Evolutionary conservation across 37 sponge, comb jelly and placozoan species (phyloP).

Genomic region (Axinella damicornis): DNA sequence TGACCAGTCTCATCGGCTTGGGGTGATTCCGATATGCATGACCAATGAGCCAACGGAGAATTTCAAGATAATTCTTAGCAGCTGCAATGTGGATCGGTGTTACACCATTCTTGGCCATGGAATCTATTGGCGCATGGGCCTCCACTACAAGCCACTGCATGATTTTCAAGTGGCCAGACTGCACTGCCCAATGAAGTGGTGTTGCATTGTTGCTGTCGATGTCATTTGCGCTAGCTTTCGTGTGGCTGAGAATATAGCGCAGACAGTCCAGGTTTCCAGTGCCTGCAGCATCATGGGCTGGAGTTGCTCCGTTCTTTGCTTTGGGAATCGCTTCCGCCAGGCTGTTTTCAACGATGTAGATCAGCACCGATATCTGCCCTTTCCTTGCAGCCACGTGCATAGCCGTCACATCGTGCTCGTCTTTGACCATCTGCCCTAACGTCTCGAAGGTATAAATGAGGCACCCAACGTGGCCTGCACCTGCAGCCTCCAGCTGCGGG

Average conservation of each 20-base stretch:
- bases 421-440: conserved; percentile 64
- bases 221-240: conserved; percentile 76
- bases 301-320: conserved; percentile 90
- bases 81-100: conserved; percentile 90
- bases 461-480: conserved; percentile 88
- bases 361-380: conserved; percentile 76
- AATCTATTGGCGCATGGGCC: conserved; percentile 75
- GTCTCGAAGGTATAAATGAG: conserved; percentile 84
- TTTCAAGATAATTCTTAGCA: conserved; percentile 76
- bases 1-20: conserved; percentile 65
- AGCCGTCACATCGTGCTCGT: conserved; percentile 88
- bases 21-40: conserved; percentile 53
- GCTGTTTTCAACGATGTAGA: conserved; percentile 79
- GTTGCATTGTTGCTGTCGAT: conserved; percentile 80
- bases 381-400: conserved; percentile 92
- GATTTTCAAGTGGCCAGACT: conserved; percentile 76
- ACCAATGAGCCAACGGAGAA: conserved; percentile 69
- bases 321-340: conserved; percentile 54
- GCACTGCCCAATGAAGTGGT: conserved; percentile 95
- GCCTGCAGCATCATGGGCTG: conserved; percentile 96
- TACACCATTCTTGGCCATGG: conserved; percentile 69
- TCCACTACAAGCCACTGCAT: conserved; percentile 82
- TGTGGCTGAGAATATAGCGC: conserved; percentile 80
- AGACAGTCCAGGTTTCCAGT: conserved; percentile 89
- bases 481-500: conserved; percentile 91